These are phyloP conservation scores for Lanius ludovicianus DNA, from an alignment of 2,113 vertebrate genomes.

Conservation along the genomic window DNA sequence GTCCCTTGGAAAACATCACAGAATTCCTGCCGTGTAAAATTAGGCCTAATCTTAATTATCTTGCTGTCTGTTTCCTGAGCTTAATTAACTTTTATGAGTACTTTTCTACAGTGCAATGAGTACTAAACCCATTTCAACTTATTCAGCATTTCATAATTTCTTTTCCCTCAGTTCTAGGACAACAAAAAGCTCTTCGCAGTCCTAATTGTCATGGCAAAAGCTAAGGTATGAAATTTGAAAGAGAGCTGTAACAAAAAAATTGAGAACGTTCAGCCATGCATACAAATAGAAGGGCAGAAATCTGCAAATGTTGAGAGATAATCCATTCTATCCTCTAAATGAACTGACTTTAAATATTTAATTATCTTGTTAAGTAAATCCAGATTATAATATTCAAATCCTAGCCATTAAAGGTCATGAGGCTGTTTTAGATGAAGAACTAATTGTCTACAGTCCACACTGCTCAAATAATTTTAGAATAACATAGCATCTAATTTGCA, in stretches of 20 bases:
- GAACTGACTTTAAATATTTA: conserved; percentile 69
- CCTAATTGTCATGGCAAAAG: conserved; percentile 63
- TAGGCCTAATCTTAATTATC: conserved; percentile 76
- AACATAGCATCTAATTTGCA: not conserved
- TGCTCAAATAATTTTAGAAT: conserved; percentile 15
- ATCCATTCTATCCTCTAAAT: conserved; percentile 52
- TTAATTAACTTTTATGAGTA: conserved; percentile 79
- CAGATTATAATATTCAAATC: conserved; percentile 60
- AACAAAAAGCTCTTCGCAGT: conserved; percentile 42
- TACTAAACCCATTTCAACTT: conserved; percentile 60
- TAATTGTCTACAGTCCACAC: not conserved
- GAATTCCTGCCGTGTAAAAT: conserved; percentile 71
- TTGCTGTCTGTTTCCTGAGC: conserved; percentile 70
- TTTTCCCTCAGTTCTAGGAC: conserved; percentile 56
- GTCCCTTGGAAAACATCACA: conserved; percentile 61
- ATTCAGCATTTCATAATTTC: conserved; percentile 68
- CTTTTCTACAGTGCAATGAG: conserved; percentile 49
- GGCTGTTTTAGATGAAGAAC: not conserved
- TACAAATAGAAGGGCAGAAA: conserved; percentile 42
- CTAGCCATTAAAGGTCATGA: conserved; percentile 8
- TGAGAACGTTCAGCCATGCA: not conserved
- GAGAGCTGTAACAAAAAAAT: conserved; percentile 46
- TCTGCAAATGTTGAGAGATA: not conserved
- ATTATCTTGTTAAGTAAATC: conserved; percentile 70
- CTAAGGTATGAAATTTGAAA: conserved; percentile 56